A percentile compares a stretch with the other conserved stretches of the same genome.
Conservation (phyloP, 2,888 invertebrate genomes). For the Synanthedon andrenaeformis region DNA sequence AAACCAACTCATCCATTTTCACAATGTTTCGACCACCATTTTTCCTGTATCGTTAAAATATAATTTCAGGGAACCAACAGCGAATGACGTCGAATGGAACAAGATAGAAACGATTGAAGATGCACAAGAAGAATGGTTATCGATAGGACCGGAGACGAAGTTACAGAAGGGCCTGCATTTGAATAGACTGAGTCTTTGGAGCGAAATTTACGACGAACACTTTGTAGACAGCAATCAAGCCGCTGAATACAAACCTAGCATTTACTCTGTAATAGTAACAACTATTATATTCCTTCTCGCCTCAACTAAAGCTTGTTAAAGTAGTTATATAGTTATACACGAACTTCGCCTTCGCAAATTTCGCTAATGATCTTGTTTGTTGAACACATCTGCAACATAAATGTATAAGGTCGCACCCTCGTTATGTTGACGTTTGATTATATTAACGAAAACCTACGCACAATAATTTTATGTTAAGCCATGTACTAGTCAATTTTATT, state of each 20-base stretch:
- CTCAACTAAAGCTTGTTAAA: background rate
- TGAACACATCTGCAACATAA: background rate
- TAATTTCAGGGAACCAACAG: slow-evolving; percentile 29
- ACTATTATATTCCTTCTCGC: background rate
- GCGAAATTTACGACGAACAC: slow-evolving; percentile 34
- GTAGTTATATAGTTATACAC: background rate
- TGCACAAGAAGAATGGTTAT: slow-evolving; percentile 32
- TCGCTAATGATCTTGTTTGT: background rate
- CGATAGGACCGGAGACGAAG: slow-evolving; percentile 18
- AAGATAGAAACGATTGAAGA: slow-evolving; percentile 16
- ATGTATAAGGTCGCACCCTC: background rate
- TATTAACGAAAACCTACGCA: background rate
- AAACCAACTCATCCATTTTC: too few species aligned
- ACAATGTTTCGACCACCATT: too few species aligned
- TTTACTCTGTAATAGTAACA: background rate
- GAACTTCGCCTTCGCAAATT: background rate
- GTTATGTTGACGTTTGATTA: background rate
- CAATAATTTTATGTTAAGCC: background rate
- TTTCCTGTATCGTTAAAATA: too few species aligned
- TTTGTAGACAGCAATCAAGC: slow-evolving; percentile 31
- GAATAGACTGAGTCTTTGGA: slow-evolving; percentile 36
- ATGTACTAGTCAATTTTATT: background rate
- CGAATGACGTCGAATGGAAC: slow-evolving; percentile 21
- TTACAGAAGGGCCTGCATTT: slow-evolving; percentile 25
- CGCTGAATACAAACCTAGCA: slow-evolving; percentile 3